A percentile compares a stretch with the other conserved stretches of the same genome.
These are phyloP conservation scores for Oscheius onirici DNA, from an alignment of 2,888 invertebrate genomes.

Conservation along the genomic window DNA sequence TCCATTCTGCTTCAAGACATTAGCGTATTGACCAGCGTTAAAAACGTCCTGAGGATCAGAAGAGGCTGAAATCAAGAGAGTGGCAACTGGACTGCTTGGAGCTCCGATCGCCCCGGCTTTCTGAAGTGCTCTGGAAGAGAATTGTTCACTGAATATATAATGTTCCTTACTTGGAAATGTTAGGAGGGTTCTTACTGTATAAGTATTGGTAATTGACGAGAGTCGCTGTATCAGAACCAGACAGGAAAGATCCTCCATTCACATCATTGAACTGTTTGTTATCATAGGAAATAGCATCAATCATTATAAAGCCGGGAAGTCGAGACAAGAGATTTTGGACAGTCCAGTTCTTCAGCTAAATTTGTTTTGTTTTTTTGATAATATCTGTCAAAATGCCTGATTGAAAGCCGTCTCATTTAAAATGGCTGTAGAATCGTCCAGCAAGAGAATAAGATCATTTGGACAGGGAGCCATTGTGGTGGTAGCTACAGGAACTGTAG, in stretches of 20 bases:
- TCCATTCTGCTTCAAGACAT: background rate
- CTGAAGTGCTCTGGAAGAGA: conserved; percentile 1
- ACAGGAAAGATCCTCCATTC: background rate
- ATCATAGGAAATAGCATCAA: background rate
- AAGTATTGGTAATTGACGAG: background rate
- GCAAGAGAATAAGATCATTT: too few species aligned
- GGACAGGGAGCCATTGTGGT: too few species aligned
- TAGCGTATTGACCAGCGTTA: background rate
- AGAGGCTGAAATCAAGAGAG: conserved; percentile 1
- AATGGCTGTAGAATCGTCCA: too few species aligned
- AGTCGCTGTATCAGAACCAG: background rate
- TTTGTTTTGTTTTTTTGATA: too few species aligned
- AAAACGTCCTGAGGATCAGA: background rate
- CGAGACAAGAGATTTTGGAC: background rate
- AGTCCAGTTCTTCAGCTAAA: conserved; percentile 21
- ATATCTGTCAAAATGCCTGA: too few species aligned
- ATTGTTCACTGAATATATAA: background rate
- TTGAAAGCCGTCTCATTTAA: too few species aligned
- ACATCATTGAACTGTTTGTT: background rate
- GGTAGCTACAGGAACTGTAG: too few species aligned
- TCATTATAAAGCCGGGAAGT: background rate
- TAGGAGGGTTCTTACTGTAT: background rate
- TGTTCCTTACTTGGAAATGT: conserved; percentile 3
- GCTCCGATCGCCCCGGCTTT: background rate
- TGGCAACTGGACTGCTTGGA: background rate